Evolutionary conservation across 2,888 invertebrate genomes (phyloP).

Genomic region (Aphidoletes aphidimyza): DNA sequence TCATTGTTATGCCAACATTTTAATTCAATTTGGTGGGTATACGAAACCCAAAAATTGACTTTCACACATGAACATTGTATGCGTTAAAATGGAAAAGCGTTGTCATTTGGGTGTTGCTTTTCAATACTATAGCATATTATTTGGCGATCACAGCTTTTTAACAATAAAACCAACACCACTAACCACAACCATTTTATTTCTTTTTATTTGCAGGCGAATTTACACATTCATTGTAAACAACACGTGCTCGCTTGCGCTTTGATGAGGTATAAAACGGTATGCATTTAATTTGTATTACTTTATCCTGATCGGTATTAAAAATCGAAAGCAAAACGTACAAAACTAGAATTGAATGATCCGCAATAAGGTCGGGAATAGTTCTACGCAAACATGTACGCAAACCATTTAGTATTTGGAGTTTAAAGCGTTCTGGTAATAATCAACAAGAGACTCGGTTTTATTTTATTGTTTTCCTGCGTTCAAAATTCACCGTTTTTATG

Average conservation of each 20-base stretch:
- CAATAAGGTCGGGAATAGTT: too few species aligned
- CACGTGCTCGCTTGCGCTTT: slow-evolving; percentile 31
- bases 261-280: slow-evolving; percentile 43
- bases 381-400: slow-evolving; percentile 6
- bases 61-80: background rate
- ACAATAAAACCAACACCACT: background rate
- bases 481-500: slow-evolving; percentile 1
- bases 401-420: background rate
- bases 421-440: background rate
- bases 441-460: background rate
- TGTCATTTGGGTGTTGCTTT: background rate
- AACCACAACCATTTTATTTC: background rate
- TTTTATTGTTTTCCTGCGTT: background rate
- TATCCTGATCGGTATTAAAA: too few species aligned
- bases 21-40: background rate
- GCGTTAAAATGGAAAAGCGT: too few species aligned
- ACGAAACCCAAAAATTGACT: background rate
- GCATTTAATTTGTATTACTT: background rate
- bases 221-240: background rate
- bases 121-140: background rate
- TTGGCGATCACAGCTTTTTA: too few species aligned
- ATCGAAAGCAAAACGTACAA: background rate
- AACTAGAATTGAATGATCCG: too few species aligned
- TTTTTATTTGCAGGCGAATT: background rate
- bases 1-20: background rate